phyloP scores from a whole-genome alignment of 1,140 invertebrate genomes.

The Pachypeltis micranthus region DNA sequence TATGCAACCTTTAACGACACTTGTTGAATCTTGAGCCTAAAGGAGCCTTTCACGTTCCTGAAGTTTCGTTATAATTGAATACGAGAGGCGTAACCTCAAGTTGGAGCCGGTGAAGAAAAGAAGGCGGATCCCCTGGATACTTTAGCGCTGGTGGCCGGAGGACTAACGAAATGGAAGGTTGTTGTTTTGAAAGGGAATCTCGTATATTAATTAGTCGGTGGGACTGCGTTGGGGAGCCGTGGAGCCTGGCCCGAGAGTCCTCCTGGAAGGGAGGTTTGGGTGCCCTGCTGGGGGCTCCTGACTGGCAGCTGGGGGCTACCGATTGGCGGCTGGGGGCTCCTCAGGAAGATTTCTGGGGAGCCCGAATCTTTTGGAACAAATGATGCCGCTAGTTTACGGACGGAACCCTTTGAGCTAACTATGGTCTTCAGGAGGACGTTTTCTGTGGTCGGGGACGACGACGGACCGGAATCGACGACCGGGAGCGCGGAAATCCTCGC shows the following conservation, averaged over 20 bases:
- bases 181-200: constrained; percentile 9
- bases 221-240: too few species aligned
- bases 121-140: too few species aligned
- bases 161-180: constrained; percentile 1
- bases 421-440: constrained; percentile 24
- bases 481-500: constrained; percentile 1
- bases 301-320: not conserved
- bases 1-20: not conserved
- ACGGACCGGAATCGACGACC: constrained; percentile 11
- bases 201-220: constrained; percentile 3
- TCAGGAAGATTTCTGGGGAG: too few species aligned
- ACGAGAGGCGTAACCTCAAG: not conserved
- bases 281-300: not conserved
- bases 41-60: not conserved
- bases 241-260: not conserved
- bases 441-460: constrained; percentile 11
- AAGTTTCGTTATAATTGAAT: constrained; percentile 1
- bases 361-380: too few species aligned
- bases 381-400: not conserved
- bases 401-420: not conserved
- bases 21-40: not conserved
- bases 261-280: not conserved
- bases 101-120: not conserved
- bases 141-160: not conserved
- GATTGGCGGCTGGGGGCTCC: too few species aligned